Conservation (phyloP, 1,140 invertebrate genomes). For the Aplysia californica region DNA sequence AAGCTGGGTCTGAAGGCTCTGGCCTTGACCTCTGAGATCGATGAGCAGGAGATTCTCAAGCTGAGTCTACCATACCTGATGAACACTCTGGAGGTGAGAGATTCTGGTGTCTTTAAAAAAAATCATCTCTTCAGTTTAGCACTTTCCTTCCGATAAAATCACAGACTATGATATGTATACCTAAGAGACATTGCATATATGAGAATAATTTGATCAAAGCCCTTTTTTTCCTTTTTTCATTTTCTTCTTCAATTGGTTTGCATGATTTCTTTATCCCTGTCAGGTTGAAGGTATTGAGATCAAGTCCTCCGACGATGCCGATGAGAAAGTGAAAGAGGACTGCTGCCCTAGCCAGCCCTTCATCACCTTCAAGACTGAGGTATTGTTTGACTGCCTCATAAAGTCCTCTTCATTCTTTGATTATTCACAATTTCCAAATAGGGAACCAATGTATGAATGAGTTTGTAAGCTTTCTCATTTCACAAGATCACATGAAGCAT, state of each 20-base stretch:
- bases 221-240: neutral
- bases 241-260: no score
- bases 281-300: slow-evolving; percentile 32
- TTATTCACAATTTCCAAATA: neutral
- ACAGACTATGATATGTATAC: neutral
- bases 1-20: slow-evolving; percentile 79
- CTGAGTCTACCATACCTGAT: slow-evolving; percentile 85
- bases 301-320: slow-evolving; percentile 81
- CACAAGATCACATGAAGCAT: neutral
- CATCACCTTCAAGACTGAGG: slow-evolving; percentile 73
- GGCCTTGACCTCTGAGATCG: slow-evolving; percentile 85
- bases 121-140: no score
- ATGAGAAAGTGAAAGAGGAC: slow-evolving; percentile 89
- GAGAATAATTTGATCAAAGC: neutral
- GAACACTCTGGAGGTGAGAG: slow-evolving; percentile 86
- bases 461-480: neutral
- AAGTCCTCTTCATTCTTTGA: neutral
- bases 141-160: no score
- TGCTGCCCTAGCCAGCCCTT: slow-evolving; percentile 91
- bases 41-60: slow-evolving; percentile 83
- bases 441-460: neutral
- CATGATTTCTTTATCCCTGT: no score
- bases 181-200: neutral
- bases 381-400: neutral
- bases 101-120: slow-evolving; percentile 5